Base-by-base conservation (phyloP, 2,888 invertebrate genomes). In the Tanypteryx hageni region DNA sequence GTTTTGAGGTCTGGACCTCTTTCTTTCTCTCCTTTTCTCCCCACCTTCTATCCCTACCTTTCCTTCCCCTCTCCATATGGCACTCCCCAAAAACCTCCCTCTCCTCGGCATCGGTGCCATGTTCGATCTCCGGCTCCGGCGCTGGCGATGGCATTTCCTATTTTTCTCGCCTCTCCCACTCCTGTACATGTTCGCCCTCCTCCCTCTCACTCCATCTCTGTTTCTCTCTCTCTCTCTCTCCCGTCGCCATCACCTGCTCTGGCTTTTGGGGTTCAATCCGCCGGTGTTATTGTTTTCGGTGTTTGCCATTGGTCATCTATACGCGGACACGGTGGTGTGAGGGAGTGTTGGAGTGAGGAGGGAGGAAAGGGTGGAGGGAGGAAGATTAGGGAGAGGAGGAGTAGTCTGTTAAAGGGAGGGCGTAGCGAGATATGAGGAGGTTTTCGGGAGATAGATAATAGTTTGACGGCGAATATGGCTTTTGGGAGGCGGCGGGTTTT, bases 261-360 rank as follows among this genome's bases (percentile, higher is more conserved):
- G 61, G 86, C 84, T 84, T 56, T 84, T n/a, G 18, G 31, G 86
- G 61, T 61, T 61, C 86, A 86, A 61, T 86, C 86, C 61, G 86
- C 61, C 61, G 59, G 59, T 86, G 86, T 86, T 86, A 86, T 86
- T 86, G 86, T 86, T 86, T 68, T 86, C 86, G 86, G 86, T 31
- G 61, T 86, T 86, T 61, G 86, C 86, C 86, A 86, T 86, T 86
- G 86, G 86, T 86, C 86, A 86, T 86, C 86, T 86, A 86, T 86
- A 86, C 86, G 44, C 31, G 59, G 86, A 61, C 86, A 61, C 27
- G 59, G 59, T 13, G 27, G 86, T 58, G 58, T 59, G 86, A 16
- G 61, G 61, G 27, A 27, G 59, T 4, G 61, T 68, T 68, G 86
- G 31, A 10, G 59, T 58, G 61, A 16, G 59, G 58, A n/a, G 11